These are phyloP conservation scores for Dasyornis broadbenti DNA, from an alignment of 2,113 vertebrate genomes.

Conservation along the genomic window DNA sequence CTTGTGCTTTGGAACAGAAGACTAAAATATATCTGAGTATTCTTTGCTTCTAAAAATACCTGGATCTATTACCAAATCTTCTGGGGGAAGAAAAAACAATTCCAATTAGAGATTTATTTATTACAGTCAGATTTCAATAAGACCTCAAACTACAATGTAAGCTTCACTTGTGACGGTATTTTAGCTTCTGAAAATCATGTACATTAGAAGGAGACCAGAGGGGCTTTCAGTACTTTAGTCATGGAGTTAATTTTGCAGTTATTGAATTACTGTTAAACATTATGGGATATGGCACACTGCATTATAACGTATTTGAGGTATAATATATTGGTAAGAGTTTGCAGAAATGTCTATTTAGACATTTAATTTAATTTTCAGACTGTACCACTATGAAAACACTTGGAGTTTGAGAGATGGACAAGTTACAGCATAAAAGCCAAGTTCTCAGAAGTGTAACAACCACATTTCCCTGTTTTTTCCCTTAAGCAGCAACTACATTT, in stretches of 20 bases:
- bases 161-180: neutral
- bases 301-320: neutral
- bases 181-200: neutral
- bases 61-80: neutral
- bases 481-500: neutral
- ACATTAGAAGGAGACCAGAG: neutral
- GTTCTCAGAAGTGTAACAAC: neutral
- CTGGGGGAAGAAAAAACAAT: neutral
- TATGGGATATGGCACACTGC: neutral
- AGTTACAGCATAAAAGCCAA: neutral
- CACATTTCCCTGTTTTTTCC: neutral
- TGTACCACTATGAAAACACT: neutral
- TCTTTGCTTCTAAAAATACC: slow-evolving; percentile 19
- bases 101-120: neutral
- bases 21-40: neutral
- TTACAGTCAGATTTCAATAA: neutral
- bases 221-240: neutral
- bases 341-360: neutral
- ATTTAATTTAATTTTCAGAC: neutral
- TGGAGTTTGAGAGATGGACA: neutral
- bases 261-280: neutral
- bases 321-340: neutral
- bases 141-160: neutral
- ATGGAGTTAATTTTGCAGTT: neutral
- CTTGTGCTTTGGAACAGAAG: neutral